Percentiles rank a stretch among this genome's conserved stretches.
These are phyloP conservation scores for Hystrix brachyura DNA, from an alignment of 2,113 vertebrate genomes.

Conservation along the genomic window DNA sequence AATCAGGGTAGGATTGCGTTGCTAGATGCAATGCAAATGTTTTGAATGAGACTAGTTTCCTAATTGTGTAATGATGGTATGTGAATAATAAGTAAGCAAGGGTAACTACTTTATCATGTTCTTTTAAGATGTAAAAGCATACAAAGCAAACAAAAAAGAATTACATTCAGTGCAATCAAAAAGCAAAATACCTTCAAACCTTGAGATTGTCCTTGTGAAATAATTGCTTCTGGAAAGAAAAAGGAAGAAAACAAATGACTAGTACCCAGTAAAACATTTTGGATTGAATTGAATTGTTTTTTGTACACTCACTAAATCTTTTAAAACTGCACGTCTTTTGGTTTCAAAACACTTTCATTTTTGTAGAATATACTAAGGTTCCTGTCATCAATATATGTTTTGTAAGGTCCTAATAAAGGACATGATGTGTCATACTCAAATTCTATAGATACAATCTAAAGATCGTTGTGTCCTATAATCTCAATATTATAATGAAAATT, in stretches of 20 bases:
- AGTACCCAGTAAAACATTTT: not conserved
- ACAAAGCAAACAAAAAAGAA: not conserved
- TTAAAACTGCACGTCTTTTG: conserved; percentile 20
- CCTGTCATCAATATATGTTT: not conserved
- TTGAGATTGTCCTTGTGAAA: not conserved
- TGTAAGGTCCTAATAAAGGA: not conserved
- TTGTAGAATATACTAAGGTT: conserved; percentile 22
- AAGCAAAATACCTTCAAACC: not conserved
- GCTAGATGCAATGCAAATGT: not conserved
- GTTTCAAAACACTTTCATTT: conserved; percentile 66
- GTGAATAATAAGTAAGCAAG: not conserved
- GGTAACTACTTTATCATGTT: not conserved
- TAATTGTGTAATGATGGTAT: not conserved
- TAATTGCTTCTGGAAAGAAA: not conserved
- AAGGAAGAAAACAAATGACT: not conserved
- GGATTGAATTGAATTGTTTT: not conserved
- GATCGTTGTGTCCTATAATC: not conserved
- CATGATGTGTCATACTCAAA: not conserved
- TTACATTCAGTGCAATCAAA: not conserved
- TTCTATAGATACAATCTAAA: not conserved
- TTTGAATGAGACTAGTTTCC: not conserved
- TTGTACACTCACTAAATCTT: conserved; percentile 45
- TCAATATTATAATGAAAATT: not conserved
- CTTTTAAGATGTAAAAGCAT: not conserved
- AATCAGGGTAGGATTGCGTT: not conserved